Evolutionary conservation across 2,113 vertebrate species (phyloP).

Genomic region (Ellobius talpinus): DNA sequence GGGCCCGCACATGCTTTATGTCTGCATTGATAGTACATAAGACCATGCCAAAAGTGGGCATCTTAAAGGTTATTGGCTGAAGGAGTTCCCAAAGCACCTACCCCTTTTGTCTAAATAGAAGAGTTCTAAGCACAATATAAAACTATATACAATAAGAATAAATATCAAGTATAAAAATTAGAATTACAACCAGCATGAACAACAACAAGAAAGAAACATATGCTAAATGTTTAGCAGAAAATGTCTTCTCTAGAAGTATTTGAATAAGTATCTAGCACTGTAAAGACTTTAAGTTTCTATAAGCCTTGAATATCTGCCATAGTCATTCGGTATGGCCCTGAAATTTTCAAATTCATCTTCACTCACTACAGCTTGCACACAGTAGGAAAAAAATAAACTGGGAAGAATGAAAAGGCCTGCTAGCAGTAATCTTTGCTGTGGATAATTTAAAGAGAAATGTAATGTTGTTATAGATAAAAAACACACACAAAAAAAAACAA

Average conservation of each 20-base stretch:
- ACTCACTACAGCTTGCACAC: background rate
- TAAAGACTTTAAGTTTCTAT: background rate
- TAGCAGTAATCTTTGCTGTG: background rate
- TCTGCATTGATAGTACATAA: too few relatives aligned
- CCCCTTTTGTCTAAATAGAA: too few relatives aligned
- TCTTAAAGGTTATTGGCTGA: too few relatives aligned
- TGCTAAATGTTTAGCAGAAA: background rate
- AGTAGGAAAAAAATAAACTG: background rate
- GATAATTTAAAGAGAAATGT: slow-evolving; percentile 9
- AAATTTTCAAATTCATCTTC: background rate
- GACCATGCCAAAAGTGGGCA: too few relatives aligned
- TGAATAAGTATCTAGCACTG: background rate
- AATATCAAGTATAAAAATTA: too few relatives aligned
- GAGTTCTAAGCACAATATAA: too few relatives aligned
- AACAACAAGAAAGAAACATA: too few relatives aligned
- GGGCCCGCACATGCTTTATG: too few relatives aligned
- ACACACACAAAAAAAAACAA: background rate
- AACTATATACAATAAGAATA: too few relatives aligned
- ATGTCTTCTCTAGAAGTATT: background rate
- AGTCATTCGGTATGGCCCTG: background rate
- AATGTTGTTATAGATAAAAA: background rate
- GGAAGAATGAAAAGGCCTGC: background rate
- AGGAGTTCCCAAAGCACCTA: too few relatives aligned
- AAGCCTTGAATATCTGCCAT: background rate
- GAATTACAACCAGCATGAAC: too few relatives aligned